Evolutionary conservation across 2,888 invertebrate genomes (phyloP).

Genomic region (Hemistola chrysoprasaria): DNA sequence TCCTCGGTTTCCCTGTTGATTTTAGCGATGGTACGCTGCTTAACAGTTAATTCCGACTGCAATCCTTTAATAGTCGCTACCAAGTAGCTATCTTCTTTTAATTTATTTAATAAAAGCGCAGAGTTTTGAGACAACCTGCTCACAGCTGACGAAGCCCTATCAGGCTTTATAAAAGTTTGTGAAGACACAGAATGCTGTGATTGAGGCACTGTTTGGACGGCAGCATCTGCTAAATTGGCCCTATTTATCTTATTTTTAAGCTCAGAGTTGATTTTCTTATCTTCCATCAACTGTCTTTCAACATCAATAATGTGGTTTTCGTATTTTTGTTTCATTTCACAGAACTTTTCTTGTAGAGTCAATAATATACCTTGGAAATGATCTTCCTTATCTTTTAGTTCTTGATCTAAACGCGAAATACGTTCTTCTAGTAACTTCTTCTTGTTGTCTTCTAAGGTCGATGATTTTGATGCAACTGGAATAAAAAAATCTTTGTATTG

Average conservation of each 20-base stretch:
- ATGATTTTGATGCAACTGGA: constrained; percentile 82
- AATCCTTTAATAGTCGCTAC: constrained; percentile 90
- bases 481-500: constrained; percentile 19
- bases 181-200: constrained; percentile 47
- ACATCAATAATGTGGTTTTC: constrained; percentile 88
- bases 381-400: constrained; percentile 86
- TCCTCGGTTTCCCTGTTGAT: constrained; percentile 90
- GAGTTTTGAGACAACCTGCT: constrained; percentile 81
- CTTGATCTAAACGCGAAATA: constrained; percentile 86
- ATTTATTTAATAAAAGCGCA: constrained; percentile 67
- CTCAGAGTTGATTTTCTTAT: constrained; percentile 70
- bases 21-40: constrained; percentile 87
- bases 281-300: constrained; percentile 84
- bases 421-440: constrained; percentile 87
- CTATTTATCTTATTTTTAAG: constrained; percentile 80
- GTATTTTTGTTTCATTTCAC: constrained; percentile 89
- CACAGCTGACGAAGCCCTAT: constrained; percentile 70
- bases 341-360: constrained; percentile 89
- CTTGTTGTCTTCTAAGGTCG: constrained; percentile 78
- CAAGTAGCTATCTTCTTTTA: constrained; percentile 89
- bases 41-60: constrained; percentile 87
- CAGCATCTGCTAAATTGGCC: constrained; percentile 51
- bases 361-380: constrained; percentile 87
- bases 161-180: constrained; percentile 64
- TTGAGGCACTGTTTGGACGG: constrained; percentile 75